Evolutionary conservation across 2,113 vertebrate species (phyloP).

Genomic region (Eudyptes chrysolophus): DNA sequence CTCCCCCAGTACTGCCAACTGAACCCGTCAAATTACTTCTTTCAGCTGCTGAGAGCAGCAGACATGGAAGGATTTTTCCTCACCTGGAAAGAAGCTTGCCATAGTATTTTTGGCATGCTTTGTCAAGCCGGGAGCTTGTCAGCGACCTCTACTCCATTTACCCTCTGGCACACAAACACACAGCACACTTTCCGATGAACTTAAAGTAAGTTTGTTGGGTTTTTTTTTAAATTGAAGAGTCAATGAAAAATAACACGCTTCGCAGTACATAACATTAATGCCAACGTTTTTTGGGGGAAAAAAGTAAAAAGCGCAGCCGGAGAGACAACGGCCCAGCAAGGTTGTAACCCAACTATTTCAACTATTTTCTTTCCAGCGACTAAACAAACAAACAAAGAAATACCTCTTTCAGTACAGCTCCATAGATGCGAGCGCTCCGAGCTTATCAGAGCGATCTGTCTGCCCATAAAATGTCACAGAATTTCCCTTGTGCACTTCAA

Average conservation of each 20-base stretch:
- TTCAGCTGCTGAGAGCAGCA: background rate
- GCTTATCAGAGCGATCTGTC: slow-evolving; percentile 48
- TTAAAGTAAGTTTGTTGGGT: background rate
- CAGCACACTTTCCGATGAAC: slow-evolving; percentile 30
- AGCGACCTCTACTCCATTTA: slow-evolving; percentile 71
- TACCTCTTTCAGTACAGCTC: background rate
- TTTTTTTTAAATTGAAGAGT: background rate
- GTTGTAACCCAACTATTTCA: slow-evolving; percentile 43
- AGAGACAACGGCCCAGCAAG: background rate
- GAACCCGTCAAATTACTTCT: slow-evolving; percentile 29
- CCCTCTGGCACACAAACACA: slow-evolving; percentile 55
- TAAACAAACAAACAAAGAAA: slow-evolving; percentile 28
- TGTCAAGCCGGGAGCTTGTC: slow-evolving; percentile 55
- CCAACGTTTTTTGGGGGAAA: background rate
- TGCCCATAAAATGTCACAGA: slow-evolving; percentile 63
- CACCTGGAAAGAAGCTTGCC: slow-evolving; percentile 52
- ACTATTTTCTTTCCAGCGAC: slow-evolving; percentile 19
- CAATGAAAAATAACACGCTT: background rate
- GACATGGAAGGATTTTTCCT: background rate
- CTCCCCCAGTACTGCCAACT: background rate
- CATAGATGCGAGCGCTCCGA: slow-evolving; percentile 33
- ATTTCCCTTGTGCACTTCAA: slow-evolving; percentile 25
- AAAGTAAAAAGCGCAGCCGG: background rate
- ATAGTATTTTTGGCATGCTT: slow-evolving; percentile 34
- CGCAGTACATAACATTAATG: background rate